Percentiles rank a stretch among this genome's conserved stretches.
phyloP scores from a whole-genome alignment of 2,888 invertebrate species.

The Mellilla xanthometata region DNA sequence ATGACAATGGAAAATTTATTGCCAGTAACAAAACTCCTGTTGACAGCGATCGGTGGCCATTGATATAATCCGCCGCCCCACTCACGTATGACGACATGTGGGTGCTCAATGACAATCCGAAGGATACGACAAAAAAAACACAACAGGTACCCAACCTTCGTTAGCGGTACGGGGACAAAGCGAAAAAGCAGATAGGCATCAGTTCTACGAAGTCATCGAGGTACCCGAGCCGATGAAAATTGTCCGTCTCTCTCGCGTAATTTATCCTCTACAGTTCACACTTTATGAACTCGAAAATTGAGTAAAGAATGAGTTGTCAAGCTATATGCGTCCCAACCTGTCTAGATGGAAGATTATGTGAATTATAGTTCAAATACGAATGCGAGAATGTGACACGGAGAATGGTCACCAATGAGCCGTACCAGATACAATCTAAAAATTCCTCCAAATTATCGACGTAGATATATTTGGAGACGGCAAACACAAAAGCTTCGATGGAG shows the following conservation, averaged over 20 bases:
- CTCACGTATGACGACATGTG: conserved; percentile 62
- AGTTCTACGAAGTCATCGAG: conserved; percentile 69
- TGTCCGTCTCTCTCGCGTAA: conserved; percentile 61
- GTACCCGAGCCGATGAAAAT: conserved; percentile 56
- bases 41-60: conserved; percentile 71
- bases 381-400: conserved; percentile 65
- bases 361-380: conserved; percentile 62
- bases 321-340: conserved; percentile 49
- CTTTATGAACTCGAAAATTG: conserved; percentile 52
- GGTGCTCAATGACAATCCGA: conserved; percentile 50
- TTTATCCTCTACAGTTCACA: conserved; percentile 74
- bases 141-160: conserved; percentile 70
- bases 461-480: conserved; percentile 36
- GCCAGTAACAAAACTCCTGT: conserved; percentile 53
- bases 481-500: conserved; percentile 50
- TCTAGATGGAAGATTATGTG: conserved; percentile 59
- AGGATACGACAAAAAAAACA: conserved; percentile 50
- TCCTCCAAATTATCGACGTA: conserved; percentile 27
- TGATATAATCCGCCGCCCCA: conserved; percentile 68
- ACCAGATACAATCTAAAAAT: conserved; percentile 45
- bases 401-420: conserved; percentile 66
- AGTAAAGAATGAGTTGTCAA: conserved; percentile 68
- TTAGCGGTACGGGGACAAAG: conserved; percentile 73
- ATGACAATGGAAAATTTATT: conserved; percentile 43
- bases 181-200: conserved; percentile 70